A percentile compares a stretch with the other conserved stretches of the same genome.
These are phyloP conservation scores for Pammene aurita DNA, from an alignment of 2,888 invertebrate genomes.

Conservation along the genomic window DNA sequence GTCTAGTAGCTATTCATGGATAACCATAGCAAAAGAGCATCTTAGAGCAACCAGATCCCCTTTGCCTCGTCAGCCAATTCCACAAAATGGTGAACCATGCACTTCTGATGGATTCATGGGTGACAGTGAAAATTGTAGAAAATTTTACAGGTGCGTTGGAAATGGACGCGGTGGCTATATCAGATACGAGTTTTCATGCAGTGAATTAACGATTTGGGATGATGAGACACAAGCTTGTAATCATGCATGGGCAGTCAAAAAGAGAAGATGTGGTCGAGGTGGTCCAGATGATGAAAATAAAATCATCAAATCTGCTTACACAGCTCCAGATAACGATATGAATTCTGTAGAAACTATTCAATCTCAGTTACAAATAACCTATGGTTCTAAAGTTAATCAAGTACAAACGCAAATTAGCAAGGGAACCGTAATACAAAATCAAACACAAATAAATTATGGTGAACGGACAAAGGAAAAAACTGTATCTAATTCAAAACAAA, in stretches of 20 bases:
- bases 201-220: constrained; percentile 91
- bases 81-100: constrained; percentile 68
- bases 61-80: constrained; percentile 36
- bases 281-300: constrained; percentile 44
- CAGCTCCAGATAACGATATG: constrained; percentile 37
- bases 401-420: constrained; percentile 61
- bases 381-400: constrained; percentile 57
- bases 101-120: constrained; percentile 88
- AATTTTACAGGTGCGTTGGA: constrained; percentile 90
- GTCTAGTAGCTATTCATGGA: constrained; percentile 44
- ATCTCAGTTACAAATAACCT: constrained; percentile 58
- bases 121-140: constrained; percentile 87
- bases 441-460: constrained; percentile 61
- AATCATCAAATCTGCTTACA: neutral
- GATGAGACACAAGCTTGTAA: constrained; percentile 87
- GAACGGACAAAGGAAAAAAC: constrained; percentile 47
- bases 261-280: constrained; percentile 64
- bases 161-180: constrained; percentile 85
- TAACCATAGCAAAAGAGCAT: constrained; percentile 32
- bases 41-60: constrained; percentile 23
- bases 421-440: constrained; percentile 56
- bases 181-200: constrained; percentile 89
- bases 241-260: constrained; percentile 85
- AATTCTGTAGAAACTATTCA: constrained; percentile 48
- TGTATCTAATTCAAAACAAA: constrained; percentile 50